Evolutionary conservation across 2,888 invertebrate genomes (phyloP).

Genomic region (Synergus gifuensis): DNA sequence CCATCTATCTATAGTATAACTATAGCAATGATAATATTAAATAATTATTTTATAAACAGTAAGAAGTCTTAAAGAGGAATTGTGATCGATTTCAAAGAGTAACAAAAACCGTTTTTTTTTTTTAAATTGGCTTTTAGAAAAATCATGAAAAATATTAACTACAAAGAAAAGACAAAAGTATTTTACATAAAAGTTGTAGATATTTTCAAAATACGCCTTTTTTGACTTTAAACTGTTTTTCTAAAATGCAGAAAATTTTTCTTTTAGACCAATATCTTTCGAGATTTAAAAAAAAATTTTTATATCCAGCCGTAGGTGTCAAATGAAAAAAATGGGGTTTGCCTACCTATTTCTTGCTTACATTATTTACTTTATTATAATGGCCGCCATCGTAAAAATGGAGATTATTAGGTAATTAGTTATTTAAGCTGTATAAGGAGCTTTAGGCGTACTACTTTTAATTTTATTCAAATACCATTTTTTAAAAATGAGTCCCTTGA

Average conservation of each 20-base stretch:
- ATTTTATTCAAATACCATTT: constrained; percentile 44
- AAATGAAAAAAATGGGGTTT: background rate
- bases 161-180: no score
- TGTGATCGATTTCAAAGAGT: constrained; percentile 56
- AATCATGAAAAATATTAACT: no score
- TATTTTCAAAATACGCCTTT: no score
- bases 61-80: constrained; percentile 74
- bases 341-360: background rate
- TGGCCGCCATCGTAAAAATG: constrained; percentile 67
- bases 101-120: background rate
- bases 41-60: constrained; percentile 67
- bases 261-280: no score
- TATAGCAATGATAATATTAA: constrained; percentile 57
- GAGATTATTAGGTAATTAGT: constrained; percentile 74
- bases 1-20: constrained; percentile 64
- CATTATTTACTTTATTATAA: constrained; percentile 42
- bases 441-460: constrained; percentile 45
- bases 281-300: no score
- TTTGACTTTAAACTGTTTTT: no score
- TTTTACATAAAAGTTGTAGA: no score
- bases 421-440: constrained; percentile 48
- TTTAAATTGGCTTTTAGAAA: no score
- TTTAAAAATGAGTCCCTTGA: background rate
- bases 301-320: background rate
- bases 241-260: no score